phyloP scores from a whole-genome alignment of 2,113 vertebrate species.

The Percina caprodes region DNA sequence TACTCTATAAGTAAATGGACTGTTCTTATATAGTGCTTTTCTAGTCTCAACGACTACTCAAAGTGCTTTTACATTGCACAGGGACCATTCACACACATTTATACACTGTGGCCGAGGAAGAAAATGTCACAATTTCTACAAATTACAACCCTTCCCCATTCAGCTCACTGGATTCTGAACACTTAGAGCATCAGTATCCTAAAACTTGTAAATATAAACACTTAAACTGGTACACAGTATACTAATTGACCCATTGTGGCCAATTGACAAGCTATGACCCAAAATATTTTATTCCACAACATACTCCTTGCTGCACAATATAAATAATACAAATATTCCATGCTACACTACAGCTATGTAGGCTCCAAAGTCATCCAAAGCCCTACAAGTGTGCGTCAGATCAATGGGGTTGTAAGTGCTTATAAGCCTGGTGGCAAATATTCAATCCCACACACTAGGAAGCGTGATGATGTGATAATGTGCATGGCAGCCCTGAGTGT shows the following conservation, averaged over 20 bases:
- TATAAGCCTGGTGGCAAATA: constrained; percentile 58
- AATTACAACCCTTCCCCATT: background rate
- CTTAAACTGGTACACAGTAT: background rate
- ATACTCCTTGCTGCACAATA: background rate
- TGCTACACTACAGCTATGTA: background rate
- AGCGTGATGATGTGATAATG: constrained; percentile 71
- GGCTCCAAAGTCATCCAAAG: constrained; percentile 4
- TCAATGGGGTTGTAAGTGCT: constrained; percentile 49
- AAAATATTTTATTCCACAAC: background rate
- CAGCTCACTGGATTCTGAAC: background rate
- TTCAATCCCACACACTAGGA: constrained; percentile 66
- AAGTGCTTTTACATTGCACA: too few relatives aligned
- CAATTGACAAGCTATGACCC: background rate
- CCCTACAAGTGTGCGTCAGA: constrained; percentile 27
- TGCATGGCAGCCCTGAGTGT: constrained; percentile 52
- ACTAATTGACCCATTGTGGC: background rate
- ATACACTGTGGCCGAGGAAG: too few relatives aligned
- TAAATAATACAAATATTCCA: background rate
- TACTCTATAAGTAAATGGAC: background rate
- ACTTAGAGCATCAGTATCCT: background rate
- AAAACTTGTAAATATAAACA: background rate
- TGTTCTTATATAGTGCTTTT: too few relatives aligned
- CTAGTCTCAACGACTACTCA: too few relatives aligned
- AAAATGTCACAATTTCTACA: background rate
- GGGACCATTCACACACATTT: too few relatives aligned